These are phyloP conservation scores for Epicampocera succincta DNA, from an alignment of 2,888 invertebrate genomes.

Conservation along the genomic window DNA sequence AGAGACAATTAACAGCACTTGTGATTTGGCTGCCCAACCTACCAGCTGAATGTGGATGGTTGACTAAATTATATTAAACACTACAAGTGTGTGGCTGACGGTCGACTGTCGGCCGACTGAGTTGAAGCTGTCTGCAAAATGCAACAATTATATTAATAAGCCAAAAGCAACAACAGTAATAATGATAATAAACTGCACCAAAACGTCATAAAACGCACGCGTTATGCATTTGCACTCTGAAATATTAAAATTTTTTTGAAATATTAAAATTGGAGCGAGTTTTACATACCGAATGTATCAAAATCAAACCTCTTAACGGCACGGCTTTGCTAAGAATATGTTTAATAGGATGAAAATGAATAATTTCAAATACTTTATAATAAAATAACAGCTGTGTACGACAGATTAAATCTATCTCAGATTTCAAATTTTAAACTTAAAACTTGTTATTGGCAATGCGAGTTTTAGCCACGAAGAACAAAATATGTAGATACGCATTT, in stretches of 20 bases:
- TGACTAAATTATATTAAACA: constrained; percentile 37
- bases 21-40: constrained; percentile 16
- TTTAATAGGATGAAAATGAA: too few relatives aligned
- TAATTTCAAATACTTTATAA: too few relatives aligned
- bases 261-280: constrained; percentile 3
- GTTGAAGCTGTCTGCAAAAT: constrained; percentile 48
- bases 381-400: too few relatives aligned
- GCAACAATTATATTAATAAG: constrained; percentile 49
- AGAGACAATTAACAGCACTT: constrained; percentile 36
- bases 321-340: too few relatives aligned
- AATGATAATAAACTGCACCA: constrained; percentile 20
- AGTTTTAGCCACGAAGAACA: too few relatives aligned
- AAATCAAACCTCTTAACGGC: neutral
- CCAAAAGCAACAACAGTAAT: constrained; percentile 16
- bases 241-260: constrained; percentile 9
- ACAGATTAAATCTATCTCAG: too few relatives aligned
- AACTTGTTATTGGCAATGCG: too few relatives aligned
- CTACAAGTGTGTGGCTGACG: constrained; percentile 16
- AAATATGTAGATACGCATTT: too few relatives aligned
- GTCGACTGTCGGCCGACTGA: constrained; percentile 3
- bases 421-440: too few relatives aligned
- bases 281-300: constrained; percentile 36
- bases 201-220: constrained; percentile 51
- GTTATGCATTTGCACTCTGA: constrained; percentile 41
- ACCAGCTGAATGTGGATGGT: constrained; percentile 6